Conservation (phyloP, 2,113 vertebrate species). For the Panurus biarmicus region DNA sequence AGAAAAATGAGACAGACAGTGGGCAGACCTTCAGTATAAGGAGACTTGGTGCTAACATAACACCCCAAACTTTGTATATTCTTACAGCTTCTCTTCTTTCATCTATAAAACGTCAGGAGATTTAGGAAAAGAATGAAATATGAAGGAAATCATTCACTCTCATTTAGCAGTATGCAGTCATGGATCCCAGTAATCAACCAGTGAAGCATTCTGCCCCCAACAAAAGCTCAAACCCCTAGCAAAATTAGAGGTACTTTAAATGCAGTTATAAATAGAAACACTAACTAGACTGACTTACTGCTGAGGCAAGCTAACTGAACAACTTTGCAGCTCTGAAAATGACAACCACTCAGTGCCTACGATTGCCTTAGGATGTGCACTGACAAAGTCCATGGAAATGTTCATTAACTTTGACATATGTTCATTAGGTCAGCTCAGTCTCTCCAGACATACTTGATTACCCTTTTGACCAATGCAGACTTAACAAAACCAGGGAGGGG, state of each 20-base stretch:
- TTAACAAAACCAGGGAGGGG: background rate
- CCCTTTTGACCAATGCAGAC: background rate
- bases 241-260: conserved; percentile 12
- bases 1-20: background rate
- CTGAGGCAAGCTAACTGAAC: conserved; percentile 24
- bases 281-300: conserved; percentile 9
- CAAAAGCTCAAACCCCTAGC: background rate
- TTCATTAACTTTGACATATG: conserved; percentile 46
- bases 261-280: conserved; percentile 36
- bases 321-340: conserved; percentile 38
- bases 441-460: conserved; percentile 35
- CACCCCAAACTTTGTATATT: background rate
- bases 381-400: conserved; percentile 32
- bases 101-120: background rate
- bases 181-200: background rate
- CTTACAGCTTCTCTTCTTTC: background rate
- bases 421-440: conserved; percentile 44
- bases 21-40: background rate
- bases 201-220: background rate
- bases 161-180: background rate
- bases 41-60: background rate
- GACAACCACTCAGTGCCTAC: conserved; percentile 37
- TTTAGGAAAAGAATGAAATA: background rate
- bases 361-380: conserved; percentile 40
- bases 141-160: background rate